A percentile compares a stretch with the other conserved stretches of the same genome.
These are phyloP conservation scores for Papilio demoleus DNA, from an alignment of 2,888 invertebrate species.

Conservation along the genomic window DNA sequence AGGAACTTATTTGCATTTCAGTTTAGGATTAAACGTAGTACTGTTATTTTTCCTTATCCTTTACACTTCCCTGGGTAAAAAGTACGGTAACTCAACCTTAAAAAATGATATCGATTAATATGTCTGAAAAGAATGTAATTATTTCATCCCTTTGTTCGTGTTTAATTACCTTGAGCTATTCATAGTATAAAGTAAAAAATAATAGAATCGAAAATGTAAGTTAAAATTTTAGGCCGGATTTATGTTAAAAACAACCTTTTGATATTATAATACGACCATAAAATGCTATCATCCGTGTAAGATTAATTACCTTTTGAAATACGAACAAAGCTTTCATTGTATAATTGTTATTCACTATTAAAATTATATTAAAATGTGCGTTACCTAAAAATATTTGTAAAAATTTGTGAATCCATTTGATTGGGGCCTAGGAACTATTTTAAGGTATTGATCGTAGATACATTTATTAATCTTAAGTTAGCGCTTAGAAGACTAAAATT, in stretches of 20 bases:
- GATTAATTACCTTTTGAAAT: constrained; percentile 7
- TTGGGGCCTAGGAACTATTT: no score
- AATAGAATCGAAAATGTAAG: background rate
- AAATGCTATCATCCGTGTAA: constrained; percentile 1
- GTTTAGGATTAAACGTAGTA: no score
- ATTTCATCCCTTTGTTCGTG: constrained; percentile 8
- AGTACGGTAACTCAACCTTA: no score
- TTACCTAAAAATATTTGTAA: background rate
- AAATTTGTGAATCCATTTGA: no score
- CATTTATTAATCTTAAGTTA: no score
- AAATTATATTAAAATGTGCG: background rate
- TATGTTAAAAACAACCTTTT: constrained; percentile 10
- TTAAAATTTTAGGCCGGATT: background rate
- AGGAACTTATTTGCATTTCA: no score
- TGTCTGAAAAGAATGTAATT: constrained; percentile 16
- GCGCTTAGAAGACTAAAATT: no score
- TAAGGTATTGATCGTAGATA: no score
- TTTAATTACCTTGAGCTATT: background rate
- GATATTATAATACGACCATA: constrained; percentile 4
- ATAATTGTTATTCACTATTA: background rate
- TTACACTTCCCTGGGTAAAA: no score
- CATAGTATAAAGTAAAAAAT: background rate
- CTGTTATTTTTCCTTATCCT: no score
- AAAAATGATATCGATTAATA: no score
- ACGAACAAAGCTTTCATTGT: background rate